A percentile compares a stretch with the other conserved stretches of the same genome.
Conservation (phyloP, 2,888 invertebrate species). For the Hirtodrosophila alboralis region DNA sequence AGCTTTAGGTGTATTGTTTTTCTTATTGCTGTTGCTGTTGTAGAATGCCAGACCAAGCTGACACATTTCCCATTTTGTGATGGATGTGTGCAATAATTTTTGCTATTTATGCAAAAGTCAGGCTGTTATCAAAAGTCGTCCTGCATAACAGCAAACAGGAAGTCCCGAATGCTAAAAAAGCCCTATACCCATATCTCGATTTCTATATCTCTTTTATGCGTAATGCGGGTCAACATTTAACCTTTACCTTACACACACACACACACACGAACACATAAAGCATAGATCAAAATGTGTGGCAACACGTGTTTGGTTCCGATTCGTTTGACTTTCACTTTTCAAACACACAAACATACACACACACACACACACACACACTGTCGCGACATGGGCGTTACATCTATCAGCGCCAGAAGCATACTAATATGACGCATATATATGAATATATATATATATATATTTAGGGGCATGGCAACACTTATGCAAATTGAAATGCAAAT, state of each 20-base stretch:
- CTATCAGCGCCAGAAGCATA: slow-evolving; percentile 37
- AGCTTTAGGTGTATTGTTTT: slow-evolving; percentile 1
- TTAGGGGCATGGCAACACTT: slow-evolving; percentile 60
- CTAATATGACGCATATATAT: slow-evolving; percentile 10
- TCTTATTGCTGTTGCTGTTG: slow-evolving; percentile 19
- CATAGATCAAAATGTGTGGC: slow-evolving; percentile 64
- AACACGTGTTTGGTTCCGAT: slow-evolving; percentile 71
- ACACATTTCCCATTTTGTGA: slow-evolving; percentile 73
- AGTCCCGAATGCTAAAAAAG: slow-evolving; percentile 4
- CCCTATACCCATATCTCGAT: slow-evolving; percentile 32
- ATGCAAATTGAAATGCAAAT: slow-evolving; percentile 79
- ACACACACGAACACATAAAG: slow-evolving; percentile 29
- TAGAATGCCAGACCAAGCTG: slow-evolving; percentile 55
- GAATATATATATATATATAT: slow-evolving; percentile 11
- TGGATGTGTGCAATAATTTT: slow-evolving; percentile 78
- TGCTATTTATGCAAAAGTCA: slow-evolving; percentile 76
- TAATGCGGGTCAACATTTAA: slow-evolving; percentile 76
- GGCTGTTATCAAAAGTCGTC: slow-evolving; percentile 57
- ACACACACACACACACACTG: neutral
- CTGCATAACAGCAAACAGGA: neutral
- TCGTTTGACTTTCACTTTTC: slow-evolving; percentile 41
- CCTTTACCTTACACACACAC: slow-evolving; percentile 70
- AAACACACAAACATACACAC: slow-evolving; percentile 1
- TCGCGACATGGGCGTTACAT: slow-evolving; percentile 44
- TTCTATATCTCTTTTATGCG: slow-evolving; percentile 47